Percentiles rank a stretch among this genome's conserved stretches.
These are phyloP conservation scores for Alosa alosa DNA, from an alignment of 2,113 vertebrate genomes.

Conservation along the genomic window DNA sequence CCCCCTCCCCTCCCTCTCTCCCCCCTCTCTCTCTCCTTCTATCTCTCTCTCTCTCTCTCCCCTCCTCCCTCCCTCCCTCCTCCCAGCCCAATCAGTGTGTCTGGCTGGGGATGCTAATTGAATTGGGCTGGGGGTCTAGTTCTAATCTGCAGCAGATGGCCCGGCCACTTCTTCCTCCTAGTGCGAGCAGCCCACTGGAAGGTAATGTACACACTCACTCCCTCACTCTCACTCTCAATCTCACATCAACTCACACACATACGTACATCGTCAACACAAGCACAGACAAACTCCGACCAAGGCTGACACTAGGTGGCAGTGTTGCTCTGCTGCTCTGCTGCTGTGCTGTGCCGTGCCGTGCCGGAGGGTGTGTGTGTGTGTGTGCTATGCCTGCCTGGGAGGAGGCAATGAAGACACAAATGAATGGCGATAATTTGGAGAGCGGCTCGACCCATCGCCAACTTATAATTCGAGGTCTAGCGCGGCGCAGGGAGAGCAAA, in stretches of 20 bases:
- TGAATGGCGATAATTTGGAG: conserved; percentile 71
- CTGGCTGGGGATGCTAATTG: conserved; percentile 69
- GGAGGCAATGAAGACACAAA: conserved; percentile 75
- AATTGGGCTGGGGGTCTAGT: conserved; percentile 74
- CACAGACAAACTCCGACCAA: not conserved
- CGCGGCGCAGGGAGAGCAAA: conserved; percentile 60
- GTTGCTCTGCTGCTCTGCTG: conserved; percentile 62
- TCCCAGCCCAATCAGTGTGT: conserved; percentile 64
- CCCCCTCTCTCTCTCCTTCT: not conserved
- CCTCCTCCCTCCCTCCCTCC: not conserved
- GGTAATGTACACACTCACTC: conserved; percentile 19
- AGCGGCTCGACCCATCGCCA: conserved; percentile 58
- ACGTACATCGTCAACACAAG: not conserved
- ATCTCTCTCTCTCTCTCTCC: not conserved
- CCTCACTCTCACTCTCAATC: not conserved
- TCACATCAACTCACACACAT: not conserved
- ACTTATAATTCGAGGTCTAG: conserved; percentile 64
- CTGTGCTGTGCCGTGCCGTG: not conserved
- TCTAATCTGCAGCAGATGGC: conserved; percentile 78
- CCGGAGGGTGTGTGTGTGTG: not conserved
- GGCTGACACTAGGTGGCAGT: conserved; percentile 70
- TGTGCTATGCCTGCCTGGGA: conserved; percentile 52
- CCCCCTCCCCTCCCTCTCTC: not conserved
- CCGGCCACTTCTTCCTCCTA: conserved; percentile 44
- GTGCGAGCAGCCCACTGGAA: too few species aligned